phyloP scores from a whole-genome alignment of 1,140 invertebrate species.

The Phthorimaea operculella region DNA sequence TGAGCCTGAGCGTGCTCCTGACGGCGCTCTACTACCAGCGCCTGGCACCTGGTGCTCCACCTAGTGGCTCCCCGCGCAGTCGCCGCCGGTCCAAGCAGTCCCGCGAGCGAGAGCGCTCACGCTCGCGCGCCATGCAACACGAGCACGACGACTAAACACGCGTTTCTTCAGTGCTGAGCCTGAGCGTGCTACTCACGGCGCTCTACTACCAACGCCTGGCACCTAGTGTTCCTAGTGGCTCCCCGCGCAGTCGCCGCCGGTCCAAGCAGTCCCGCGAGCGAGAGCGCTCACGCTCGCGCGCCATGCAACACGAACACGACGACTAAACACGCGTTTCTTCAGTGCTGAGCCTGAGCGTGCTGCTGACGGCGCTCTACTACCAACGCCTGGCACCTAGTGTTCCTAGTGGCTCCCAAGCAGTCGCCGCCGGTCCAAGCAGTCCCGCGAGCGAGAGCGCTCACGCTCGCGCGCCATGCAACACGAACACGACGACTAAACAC shows the following conservation, averaged over 20 bases:
- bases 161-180: slow-evolving; percentile 69
- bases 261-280: neutral
- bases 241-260: no score
- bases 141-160: slow-evolving; percentile 62
- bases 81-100: neutral
- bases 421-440: neutral
- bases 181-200: slow-evolving; percentile 65
- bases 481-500: slow-evolving; percentile 56
- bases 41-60: neutral
- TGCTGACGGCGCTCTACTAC: slow-evolving; percentile 66
- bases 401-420: neutral
- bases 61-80: neutral
- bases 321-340: slow-evolving; percentile 70
- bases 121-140: neutral
- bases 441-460: neutral
- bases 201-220: slow-evolving; percentile 54
- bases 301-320: slow-evolving; percentile 15
- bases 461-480: neutral
- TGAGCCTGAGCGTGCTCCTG: slow-evolving; percentile 67
- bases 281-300: neutral
- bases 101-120: neutral
- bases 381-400: slow-evolving; percentile 26
- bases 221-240: neutral
- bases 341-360: slow-evolving; percentile 66
- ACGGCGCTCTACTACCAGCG: slow-evolving; percentile 67